Evolutionary conservation across 1,140 invertebrate genomes (phyloP).

Genomic region (Procambarus clarkii): DNA sequence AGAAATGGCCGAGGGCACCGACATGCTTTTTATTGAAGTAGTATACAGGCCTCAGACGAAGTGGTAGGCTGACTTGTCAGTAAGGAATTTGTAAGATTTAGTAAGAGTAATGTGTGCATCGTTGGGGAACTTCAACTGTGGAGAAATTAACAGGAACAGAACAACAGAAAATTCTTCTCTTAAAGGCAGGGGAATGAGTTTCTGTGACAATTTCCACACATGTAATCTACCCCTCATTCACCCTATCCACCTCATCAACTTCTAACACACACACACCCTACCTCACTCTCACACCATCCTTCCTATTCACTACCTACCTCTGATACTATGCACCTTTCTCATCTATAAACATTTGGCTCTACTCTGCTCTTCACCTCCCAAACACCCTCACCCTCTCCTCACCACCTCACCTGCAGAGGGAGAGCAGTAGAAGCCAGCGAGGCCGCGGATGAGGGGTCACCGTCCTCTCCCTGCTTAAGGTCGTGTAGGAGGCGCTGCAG

Average conservation of each 20-base stretch:
- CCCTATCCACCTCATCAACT: not conserved
- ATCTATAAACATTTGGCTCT: not conserved
- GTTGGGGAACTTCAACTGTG: too few species aligned
- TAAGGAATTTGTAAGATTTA: too few species aligned
- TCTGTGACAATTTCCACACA: too few species aligned
- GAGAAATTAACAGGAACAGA: too few species aligned
- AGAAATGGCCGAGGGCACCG: too few species aligned
- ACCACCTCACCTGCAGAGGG: constrained; percentile 14
- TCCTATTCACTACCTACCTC: not conserved
- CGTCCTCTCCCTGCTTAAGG: not conserved
- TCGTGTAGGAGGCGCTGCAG: not conserved
- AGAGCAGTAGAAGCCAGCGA: constrained; percentile 11
- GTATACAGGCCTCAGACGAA: too few species aligned
- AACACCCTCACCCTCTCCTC: too few species aligned
- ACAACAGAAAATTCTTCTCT: too few species aligned
- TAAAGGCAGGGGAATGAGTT: too few species aligned
- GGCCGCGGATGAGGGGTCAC: constrained; percentile 32
- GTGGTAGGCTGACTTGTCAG: too few species aligned
- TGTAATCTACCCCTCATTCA: not conserved
- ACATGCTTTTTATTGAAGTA: too few species aligned
- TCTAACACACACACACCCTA: not conserved
- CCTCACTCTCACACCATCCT: not conserved
- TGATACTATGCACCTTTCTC: not conserved
- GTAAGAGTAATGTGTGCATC: too few species aligned
- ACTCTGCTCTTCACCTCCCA: not conserved